These are phyloP conservation scores for Chinchilla lanigera DNA, from an alignment of 2,113 vertebrate species.

Conservation along the genomic window DNA sequence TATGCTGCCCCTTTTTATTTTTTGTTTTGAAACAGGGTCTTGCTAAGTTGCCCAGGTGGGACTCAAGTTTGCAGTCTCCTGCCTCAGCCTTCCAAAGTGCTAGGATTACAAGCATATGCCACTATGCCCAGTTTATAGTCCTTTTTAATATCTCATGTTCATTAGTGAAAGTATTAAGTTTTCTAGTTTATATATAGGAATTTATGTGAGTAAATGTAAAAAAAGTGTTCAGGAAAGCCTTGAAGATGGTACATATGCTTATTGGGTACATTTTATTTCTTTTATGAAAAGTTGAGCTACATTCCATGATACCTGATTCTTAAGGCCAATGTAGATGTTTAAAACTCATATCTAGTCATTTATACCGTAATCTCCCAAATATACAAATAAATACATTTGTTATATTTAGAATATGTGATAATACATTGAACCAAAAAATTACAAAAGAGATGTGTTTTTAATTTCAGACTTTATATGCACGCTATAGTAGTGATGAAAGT, in stretches of 20 bases:
- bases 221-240: neutral
- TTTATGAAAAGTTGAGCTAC: neutral
- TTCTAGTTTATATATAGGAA: slow-evolving; percentile 9
- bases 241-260: neutral
- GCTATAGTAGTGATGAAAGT: slow-evolving; percentile 86
- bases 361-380: slow-evolving; percentile 37
- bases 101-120: neutral
- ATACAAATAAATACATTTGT: neutral
- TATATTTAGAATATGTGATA: slow-evolving; percentile 36
- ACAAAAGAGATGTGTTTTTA: slow-evolving; percentile 62
- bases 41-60: neutral
- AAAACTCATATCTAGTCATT: neutral
- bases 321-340: neutral
- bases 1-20: neutral
- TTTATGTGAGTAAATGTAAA: slow-evolving; percentile 29
- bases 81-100: neutral
- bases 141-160: slow-evolving; percentile 11
- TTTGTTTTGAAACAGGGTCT: neutral
- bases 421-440: slow-evolving; percentile 42
- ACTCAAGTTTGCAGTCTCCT: neutral
- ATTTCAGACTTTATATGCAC: slow-evolving; percentile 90
- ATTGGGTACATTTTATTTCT: neutral
- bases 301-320: neutral
- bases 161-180: slow-evolving; percentile 29
- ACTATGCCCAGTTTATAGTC: neutral